Evolutionary conservation across 2,888 invertebrate species (phyloP).

Genomic region (Euzetes globulus): DNA sequence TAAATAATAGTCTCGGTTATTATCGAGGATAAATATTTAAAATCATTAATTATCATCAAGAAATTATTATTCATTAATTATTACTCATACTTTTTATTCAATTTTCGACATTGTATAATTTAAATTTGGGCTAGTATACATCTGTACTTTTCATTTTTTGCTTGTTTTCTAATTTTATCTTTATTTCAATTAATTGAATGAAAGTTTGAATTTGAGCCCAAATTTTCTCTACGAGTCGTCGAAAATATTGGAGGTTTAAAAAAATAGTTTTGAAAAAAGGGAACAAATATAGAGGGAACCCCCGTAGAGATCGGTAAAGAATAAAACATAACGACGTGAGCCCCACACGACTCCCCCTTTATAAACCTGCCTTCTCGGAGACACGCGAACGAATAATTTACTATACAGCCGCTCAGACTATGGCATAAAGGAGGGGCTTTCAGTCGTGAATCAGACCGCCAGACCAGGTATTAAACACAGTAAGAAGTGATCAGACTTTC

Average conservation of each 20-base stretch:
- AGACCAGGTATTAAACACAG: constrained; percentile 21
- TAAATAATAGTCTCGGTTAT: too few species aligned
- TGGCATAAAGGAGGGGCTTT: constrained; percentile 17
- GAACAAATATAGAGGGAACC: constrained; percentile 19
- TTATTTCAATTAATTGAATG: not conserved
- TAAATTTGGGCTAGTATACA: not conserved
- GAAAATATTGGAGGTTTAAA: constrained; percentile 6
- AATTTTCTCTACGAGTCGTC: not conserved
- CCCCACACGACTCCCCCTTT: constrained; percentile 15
- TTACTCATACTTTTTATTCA: too few species aligned
- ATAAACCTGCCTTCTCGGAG: constrained; percentile 18
- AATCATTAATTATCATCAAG: too few species aligned
- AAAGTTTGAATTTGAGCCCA: not conserved
- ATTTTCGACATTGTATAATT: too few species aligned
- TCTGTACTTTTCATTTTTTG: too few species aligned
- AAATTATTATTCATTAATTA: too few species aligned
- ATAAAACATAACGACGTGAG: not conserved
- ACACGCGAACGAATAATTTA: constrained; percentile 26
- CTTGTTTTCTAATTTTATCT: too few species aligned
- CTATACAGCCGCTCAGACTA: not conserved
- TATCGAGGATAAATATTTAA: too few species aligned
- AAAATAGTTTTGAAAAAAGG: not conserved
- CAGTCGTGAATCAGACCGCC: not conserved
- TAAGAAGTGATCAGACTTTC: not conserved
- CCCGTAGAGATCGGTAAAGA: constrained; percentile 15